Conservation (phyloP, 2,797 vertebrate species). For the Zenarchopterus dispar region DNA sequence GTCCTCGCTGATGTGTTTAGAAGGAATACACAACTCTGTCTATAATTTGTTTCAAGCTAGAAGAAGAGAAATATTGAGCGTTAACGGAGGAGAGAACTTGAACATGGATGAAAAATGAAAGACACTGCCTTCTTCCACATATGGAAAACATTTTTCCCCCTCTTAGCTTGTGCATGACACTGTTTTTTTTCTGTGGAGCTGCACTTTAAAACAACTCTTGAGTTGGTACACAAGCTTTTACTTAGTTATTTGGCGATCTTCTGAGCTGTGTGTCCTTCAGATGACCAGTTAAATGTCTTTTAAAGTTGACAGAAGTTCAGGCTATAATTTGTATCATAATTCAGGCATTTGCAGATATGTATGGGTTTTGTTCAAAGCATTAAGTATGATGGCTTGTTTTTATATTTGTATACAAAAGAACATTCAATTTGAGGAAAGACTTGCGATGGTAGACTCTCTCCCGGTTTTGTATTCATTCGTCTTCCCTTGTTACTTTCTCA, state of each 20-base stretch:
- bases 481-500: conserved; percentile 21
- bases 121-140: conserved; percentile 70
- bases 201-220: conserved; percentile 29
- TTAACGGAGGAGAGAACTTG: conserved; percentile 75
- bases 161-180: conserved; percentile 24
- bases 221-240: not conserved
- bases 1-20: conserved; percentile 79
- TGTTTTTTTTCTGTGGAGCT: conserved; percentile 29
- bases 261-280: conserved; percentile 8
- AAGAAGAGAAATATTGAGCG: conserved; percentile 70
- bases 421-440: not conserved
- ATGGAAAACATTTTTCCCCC: conserved; percentile 81
- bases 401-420: not conserved
- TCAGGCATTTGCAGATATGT: conserved; percentile 9
- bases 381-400: not conserved
- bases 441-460: not conserved
- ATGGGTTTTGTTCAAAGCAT: not conserved
- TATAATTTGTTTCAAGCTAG: conserved; percentile 81
- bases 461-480: not conserved
- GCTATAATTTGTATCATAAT: not conserved
- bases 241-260: conserved; percentile 3
- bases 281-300: not conserved
- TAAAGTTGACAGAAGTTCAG: not conserved
- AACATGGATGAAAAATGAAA: conserved; percentile 69
- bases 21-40: conserved; percentile 76